Evolutionary conservation across 2,113 vertebrate genomes (phyloP).

Genomic region (Tursiops truncatus): DNA sequence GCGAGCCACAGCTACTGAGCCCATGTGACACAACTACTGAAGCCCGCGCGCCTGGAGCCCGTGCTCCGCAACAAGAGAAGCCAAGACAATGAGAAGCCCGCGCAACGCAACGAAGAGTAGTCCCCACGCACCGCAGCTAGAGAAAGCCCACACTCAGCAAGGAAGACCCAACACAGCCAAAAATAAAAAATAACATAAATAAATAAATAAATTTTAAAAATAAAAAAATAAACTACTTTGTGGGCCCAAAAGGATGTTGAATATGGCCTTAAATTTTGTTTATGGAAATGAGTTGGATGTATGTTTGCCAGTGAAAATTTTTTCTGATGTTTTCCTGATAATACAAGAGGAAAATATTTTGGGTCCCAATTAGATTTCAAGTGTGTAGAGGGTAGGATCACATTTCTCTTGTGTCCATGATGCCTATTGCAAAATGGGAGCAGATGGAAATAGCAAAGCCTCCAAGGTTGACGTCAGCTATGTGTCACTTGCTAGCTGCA

Average conservation of each 20-base stretch:
- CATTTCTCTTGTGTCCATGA: neutral
- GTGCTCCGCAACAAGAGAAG: too few relatives aligned
- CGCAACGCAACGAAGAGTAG: too few relatives aligned
- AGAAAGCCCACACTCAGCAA: too few relatives aligned
- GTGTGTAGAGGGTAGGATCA: neutral
- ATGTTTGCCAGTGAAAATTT: neutral
- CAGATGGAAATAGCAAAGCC: neutral
- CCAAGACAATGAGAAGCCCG: too few relatives aligned
- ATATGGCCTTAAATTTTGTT: neutral
- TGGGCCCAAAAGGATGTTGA: neutral
- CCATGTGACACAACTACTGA: too few relatives aligned
- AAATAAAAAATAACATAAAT: too few relatives aligned
- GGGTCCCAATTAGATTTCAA: neutral
- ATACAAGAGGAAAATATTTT: neutral
- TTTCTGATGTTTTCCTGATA: conserved; percentile 17
- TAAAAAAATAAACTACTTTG: neutral
- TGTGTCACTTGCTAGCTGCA: neutral
- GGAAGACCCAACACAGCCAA: too few relatives aligned
- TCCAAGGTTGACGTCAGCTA: neutral
- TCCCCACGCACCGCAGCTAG: too few relatives aligned
- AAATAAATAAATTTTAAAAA: too few relatives aligned
- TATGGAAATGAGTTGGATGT: neutral
- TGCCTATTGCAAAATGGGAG: neutral
- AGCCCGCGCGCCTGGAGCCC: too few relatives aligned
- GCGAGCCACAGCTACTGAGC: too few relatives aligned